phyloP scores from a whole-genome alignment of 2,888 invertebrate species.

The Cephus pulcher region DNA sequence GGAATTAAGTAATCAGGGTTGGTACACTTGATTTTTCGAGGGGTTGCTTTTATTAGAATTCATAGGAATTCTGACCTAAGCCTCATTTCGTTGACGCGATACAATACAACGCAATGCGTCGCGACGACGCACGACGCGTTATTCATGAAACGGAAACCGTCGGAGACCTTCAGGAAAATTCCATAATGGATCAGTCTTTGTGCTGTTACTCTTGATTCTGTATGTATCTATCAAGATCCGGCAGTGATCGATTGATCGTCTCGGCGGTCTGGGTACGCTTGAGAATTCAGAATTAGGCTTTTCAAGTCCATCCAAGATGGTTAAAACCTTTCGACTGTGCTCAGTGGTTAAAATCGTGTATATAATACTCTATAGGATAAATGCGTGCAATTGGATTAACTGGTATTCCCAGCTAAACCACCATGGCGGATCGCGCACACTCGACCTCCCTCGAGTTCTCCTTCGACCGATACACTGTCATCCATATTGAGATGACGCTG shows the following conservation, averaged over 20 bases:
- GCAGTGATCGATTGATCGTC: conserved; percentile 34
- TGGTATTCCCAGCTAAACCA: neutral
- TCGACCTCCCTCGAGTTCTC: neutral
- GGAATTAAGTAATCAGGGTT: neutral
- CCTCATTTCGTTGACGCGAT: neutral
- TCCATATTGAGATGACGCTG: neutral
- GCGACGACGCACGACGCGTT: neutral
- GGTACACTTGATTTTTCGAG: neutral
- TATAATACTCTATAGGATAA: neutral
- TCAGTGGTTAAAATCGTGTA: neutral
- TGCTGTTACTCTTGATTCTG: conserved; percentile 30
- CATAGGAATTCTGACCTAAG: neutral
- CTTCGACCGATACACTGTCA: neutral
- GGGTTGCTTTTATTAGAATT: neutral
- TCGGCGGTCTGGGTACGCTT: neutral
- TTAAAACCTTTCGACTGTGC: neutral
- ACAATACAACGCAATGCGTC: neutral
- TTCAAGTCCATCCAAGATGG: neutral
- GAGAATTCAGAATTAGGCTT: neutral
- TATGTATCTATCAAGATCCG: conserved; percentile 32
- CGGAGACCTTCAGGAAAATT: conserved; percentile 33
- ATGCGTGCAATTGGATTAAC: neutral
- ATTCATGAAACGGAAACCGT: conserved; percentile 28
- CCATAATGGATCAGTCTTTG: conserved; percentile 41
- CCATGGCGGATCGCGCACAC: neutral